A percentile compares a stretch with the other conserved stretches of the same genome.
phyloP scores from a whole-genome alignment of 2,888 invertebrate species.

The Timema cristinae region DNA sequence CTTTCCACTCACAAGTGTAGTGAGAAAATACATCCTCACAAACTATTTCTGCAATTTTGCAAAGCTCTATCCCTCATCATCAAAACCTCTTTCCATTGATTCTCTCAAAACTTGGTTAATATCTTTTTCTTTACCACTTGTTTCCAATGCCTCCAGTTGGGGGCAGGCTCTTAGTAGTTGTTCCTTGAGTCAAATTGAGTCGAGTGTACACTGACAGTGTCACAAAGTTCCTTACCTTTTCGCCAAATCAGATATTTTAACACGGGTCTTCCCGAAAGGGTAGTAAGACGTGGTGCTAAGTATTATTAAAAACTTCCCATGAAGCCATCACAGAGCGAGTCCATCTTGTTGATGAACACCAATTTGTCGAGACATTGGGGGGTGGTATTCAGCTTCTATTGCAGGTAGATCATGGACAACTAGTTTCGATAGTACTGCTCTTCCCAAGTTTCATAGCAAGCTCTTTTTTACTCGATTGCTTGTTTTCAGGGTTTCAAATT shows the following conservation, averaged over 20 bases:
- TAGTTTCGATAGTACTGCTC: not conserved
- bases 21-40: slow-evolving; percentile 17
- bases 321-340: too few relatives aligned
- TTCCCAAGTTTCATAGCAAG: not conserved
- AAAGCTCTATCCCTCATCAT: slow-evolving; percentile 7
- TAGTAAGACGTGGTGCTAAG: too few relatives aligned
- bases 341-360: not conserved
- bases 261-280: not conserved
- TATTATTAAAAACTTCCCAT: too few relatives aligned
- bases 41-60: slow-evolving; percentile 18
- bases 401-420: not conserved
- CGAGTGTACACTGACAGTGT: not conserved
- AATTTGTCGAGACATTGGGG: too few relatives aligned
- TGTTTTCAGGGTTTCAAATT: not conserved
- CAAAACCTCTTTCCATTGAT: slow-evolving; percentile 5
- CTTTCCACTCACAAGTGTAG: not conserved
- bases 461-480: slow-evolving; percentile 4
- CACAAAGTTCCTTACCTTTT: not conserved
- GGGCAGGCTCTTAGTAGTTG: slow-evolving; percentile 15
- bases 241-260: not conserved
- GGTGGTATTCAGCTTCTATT: too few relatives aligned
- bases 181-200: slow-evolving; percentile 6
- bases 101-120: not conserved
- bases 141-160: slow-evolving; percentile 1
- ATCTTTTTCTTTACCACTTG: slow-evolving; percentile 9